Conservation (phyloP, 2,888 invertebrate species). For the Blastobasis adustella region DNA sequence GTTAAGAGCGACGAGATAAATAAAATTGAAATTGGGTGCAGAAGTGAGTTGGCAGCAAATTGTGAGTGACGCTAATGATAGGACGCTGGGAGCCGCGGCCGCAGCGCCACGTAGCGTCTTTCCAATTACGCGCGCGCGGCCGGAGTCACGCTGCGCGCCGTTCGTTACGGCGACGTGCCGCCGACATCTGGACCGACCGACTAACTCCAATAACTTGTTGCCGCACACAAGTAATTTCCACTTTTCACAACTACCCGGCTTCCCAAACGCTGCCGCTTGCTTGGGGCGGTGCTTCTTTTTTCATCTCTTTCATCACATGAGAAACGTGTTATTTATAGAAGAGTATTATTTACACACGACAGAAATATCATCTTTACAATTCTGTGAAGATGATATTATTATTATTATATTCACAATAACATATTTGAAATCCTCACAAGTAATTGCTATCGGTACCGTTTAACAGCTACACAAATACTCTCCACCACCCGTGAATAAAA, state of each 20-base stretch:
- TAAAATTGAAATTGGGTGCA: background rate
- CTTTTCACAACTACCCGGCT: background rate
- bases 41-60: conserved; percentile 36
- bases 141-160: conserved; percentile 60
- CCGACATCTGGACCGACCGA: conserved; percentile 53
- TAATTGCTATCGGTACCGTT: no score
- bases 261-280: background rate
- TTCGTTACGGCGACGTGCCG: conserved; percentile 64
- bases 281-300: background rate
- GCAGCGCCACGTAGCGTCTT: conserved; percentile 49
- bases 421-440: no score
- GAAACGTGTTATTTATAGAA: no score
- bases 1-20: no score
- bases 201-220: conserved; percentile 49
- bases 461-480: conserved; percentile 17
- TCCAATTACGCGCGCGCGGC: conserved; percentile 51
- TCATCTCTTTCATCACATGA: no score
- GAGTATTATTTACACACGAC: no score
- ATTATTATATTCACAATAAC: no score
- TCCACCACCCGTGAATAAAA: conserved; percentile 42
- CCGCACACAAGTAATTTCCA: conserved; percentile 11
- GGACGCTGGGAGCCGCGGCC: conserved; percentile 44
- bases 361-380: no score
- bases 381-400: no score
- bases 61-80: conserved; percentile 72